These are phyloP conservation scores for Ectemnius lituratus DNA, from an alignment of 2,888 invertebrate species.

Conservation along the genomic window DNA sequence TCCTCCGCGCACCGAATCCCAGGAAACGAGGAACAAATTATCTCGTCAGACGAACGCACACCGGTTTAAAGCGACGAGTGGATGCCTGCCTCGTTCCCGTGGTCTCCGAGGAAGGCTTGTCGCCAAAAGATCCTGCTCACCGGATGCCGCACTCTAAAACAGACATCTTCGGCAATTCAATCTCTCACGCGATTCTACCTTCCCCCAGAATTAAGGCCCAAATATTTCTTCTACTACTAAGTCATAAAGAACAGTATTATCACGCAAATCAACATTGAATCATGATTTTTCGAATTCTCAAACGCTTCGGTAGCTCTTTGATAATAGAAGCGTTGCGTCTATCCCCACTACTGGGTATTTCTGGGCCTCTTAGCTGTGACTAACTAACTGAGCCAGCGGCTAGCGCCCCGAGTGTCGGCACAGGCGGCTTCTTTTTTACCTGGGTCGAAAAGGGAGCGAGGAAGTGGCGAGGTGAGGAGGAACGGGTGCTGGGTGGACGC, in stretches of 20 bases:
- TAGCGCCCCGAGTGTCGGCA: conserved; percentile 77
- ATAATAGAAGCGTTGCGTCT: conserved; percentile 5
- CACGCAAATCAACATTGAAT: no score
- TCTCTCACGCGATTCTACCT: conserved; percentile 44
- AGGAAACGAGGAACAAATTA: conserved; percentile 77
- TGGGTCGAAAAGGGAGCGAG: conserved; percentile 45
- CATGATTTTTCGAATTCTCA: no score
- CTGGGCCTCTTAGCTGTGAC: conserved; percentile 35
- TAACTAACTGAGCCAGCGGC: conserved; percentile 70
- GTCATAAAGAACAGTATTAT: no score
- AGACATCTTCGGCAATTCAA: conserved; percentile 24
- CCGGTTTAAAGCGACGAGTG: conserved; percentile 62
- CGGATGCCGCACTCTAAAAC: not conserved
- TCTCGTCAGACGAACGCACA: conserved; percentile 73
- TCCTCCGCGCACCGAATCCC: conserved; percentile 66
- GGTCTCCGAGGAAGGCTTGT: not conserved
- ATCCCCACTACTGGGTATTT: conserved; percentile 31
- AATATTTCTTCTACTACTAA: no score
- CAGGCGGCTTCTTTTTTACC: conserved; percentile 78
- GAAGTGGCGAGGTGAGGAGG: conserved; percentile 45
- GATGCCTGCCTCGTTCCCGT: conserved; percentile 53
- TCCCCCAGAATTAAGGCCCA: not conserved
- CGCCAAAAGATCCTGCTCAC: no score
- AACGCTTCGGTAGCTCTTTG: no score
- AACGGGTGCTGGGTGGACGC: conserved; percentile 56